Base-by-base conservation (phyloP, 2,888 invertebrate genomes). In the Brachypalpus laphriformis region DNA sequence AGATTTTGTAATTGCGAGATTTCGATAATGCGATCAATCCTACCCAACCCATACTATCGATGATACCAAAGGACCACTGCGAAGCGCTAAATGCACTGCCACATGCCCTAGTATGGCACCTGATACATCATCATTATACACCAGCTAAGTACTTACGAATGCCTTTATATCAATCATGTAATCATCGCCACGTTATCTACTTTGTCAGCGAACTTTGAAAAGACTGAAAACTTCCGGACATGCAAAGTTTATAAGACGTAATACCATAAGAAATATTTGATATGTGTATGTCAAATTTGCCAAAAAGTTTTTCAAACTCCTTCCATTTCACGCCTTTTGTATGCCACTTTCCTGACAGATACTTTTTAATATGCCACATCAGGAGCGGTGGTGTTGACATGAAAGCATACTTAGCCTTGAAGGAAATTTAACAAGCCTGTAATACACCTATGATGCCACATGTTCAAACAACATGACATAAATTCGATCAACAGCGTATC, bases 311-410 rank as follows among this genome's bases (percentile, higher is more conserved):
- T 9, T 14, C 11, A 2, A 31, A 2, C 63, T 16, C 45, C 45
- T 45, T 45, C 14, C 3, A 25, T 61, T 9, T 42, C 14, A n/a
- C 9, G 25, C 28, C 25, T 16, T 16, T 47, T 61, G 28, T 16
- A 31, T 47, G 45, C 8, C 31, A 28, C 31, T 25, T 18, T 2
- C 18, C 28, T 63, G 63, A 47, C 63, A 63, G 31, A 63, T 31
- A 47, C 63, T 47, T 63, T 63, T 63, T 63, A 63, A 45, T 61
- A 42, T 42, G 22, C 16, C 42, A 61, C 61, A 40, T 25, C 47
- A 47, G 22, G 16, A 22, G 16, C 14, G 31, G 14, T 59, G 31
- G 14, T 59, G 59, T 59, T 40, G 11, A 59, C 59, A 59, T 8
- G 59, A 40, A 59, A 59, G 59, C 22, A 59, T 14, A 59, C 59